A percentile compares a stretch with the other conserved stretches of the same genome.
These are phyloP conservation scores for Orchesella cincta DNA, from an alignment of 1,140 invertebrate genomes.

Conservation along the genomic window DNA sequence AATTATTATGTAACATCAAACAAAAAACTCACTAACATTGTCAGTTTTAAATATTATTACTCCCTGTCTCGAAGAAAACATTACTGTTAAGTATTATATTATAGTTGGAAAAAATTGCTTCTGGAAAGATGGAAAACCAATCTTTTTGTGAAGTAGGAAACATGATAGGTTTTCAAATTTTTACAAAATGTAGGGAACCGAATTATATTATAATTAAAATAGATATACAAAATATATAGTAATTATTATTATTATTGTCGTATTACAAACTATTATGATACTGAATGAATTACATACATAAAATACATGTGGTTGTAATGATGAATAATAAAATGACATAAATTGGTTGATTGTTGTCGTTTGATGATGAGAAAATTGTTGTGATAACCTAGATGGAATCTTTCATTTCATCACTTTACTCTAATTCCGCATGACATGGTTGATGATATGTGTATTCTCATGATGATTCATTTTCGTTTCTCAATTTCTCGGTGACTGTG, in stretches of 20 bases:
- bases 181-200: not conserved
- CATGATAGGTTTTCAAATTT: not conserved
- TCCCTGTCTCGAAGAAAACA: too few relatives aligned
- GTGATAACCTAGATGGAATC: too few relatives aligned
- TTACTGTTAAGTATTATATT: not conserved
- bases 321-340: constrained; percentile 27
- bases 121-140: not conserved
- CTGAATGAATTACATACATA: not conserved
- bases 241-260: not conserved
- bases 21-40: too few relatives aligned
- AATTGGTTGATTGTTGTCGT: not conserved
- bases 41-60: too few relatives aligned
- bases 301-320: constrained; percentile 9
- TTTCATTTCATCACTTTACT: too few relatives aligned
- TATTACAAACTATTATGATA: constrained; percentile 14
- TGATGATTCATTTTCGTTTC: too few relatives aligned
- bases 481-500: too few relatives aligned
- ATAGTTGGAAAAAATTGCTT: not conserved
- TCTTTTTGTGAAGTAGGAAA: not conserved
- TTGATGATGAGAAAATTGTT: too few relatives aligned
- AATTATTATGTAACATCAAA: too few relatives aligned
- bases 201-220: constrained; percentile 13
- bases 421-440: too few relatives aligned
- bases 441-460: too few relatives aligned
- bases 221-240: not conserved